These are phyloP conservation scores for Dryas iulia DNA, from an alignment of 1,140 invertebrate genomes.

Conservation along the genomic window DNA sequence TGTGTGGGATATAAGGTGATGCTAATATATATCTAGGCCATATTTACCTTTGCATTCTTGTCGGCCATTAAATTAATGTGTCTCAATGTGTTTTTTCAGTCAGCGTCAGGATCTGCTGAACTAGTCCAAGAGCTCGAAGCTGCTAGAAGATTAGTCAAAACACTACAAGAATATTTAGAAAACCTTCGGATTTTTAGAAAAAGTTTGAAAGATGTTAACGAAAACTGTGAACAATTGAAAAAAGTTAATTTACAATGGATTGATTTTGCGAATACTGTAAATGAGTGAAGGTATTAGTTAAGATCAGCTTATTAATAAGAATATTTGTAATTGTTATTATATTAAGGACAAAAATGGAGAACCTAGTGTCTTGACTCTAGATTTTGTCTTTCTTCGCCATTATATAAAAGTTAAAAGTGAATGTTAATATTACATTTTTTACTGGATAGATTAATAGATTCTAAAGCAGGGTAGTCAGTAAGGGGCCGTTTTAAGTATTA, in stretches of 20 bases:
- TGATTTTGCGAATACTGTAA: constrained; percentile 16
- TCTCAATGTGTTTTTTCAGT: constrained; percentile 40
- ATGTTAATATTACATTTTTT: no score
- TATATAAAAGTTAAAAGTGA: no score
- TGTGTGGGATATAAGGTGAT: no score
- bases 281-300: not conserved
- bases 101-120: constrained; percentile 30
- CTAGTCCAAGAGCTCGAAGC: constrained; percentile 55
- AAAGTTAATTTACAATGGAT: constrained; percentile 59
- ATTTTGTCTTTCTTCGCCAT: no score
- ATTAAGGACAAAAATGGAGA: no score
- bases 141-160: constrained; percentile 44
- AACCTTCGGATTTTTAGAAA: constrained; percentile 45
- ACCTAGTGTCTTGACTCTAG: no score
- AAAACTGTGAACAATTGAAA: constrained; percentile 48
- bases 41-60: no score
- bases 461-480: no score
- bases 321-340: not conserved
- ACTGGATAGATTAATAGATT: no score
- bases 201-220: constrained; percentile 44
- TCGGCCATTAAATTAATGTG: not conserved
- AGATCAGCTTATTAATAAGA: no score
- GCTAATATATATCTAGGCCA: no score
- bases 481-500: no score
- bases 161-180: constrained; percentile 50